Evolutionary conservation across 2,888 invertebrate species (phyloP).

Genomic region (Psylliodes chrysocephalus): DNA sequence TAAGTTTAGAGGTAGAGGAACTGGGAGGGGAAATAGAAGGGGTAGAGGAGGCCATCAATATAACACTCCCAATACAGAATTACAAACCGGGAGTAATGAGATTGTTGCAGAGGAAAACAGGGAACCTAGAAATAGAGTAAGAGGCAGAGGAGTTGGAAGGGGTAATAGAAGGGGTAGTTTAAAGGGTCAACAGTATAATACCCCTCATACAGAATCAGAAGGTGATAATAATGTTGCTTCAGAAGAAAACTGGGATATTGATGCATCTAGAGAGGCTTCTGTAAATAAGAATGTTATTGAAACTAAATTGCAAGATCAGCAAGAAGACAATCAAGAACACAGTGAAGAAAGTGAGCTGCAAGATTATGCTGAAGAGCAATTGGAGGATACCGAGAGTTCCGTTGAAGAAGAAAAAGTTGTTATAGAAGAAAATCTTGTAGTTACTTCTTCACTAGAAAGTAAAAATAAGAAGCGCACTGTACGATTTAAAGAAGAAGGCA

Average conservation of each 20-base stretch:
- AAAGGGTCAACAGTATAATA: conserved; percentile 1
- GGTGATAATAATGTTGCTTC: neutral
- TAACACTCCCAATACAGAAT: neutral
- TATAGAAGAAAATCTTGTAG: conserved; percentile 25
- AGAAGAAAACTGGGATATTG: conserved; percentile 35
- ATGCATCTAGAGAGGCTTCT: conserved; percentile 2
- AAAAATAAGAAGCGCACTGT: conserved; percentile 35
- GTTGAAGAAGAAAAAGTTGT: conserved; percentile 10
- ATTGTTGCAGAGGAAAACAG: conserved; percentile 27
- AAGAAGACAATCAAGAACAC: conserved; percentile 1
- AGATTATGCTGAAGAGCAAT: conserved; percentile 11
- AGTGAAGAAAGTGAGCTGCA: conserved; percentile 1
- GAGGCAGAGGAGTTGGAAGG: conserved; percentile 23
- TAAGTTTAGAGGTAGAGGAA: conserved; percentile 22
- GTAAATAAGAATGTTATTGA: conserved; percentile 1
- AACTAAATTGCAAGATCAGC: neutral
- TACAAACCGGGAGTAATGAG: neutral
- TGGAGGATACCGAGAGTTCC: neutral
- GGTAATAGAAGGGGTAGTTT: conserved; percentile 22
- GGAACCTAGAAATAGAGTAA: conserved; percentile 27
- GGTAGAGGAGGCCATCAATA: conserved; percentile 9
- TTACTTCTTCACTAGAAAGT: conserved; percentile 32
- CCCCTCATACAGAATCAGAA: too few relatives aligned
- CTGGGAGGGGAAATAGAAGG: conserved; percentile 19
- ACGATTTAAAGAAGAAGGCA: conserved; percentile 28